These are phyloP conservation scores for Microctonus brassicae DNA, from an alignment of 2,888 invertebrate genomes.

Conservation along the genomic window DNA sequence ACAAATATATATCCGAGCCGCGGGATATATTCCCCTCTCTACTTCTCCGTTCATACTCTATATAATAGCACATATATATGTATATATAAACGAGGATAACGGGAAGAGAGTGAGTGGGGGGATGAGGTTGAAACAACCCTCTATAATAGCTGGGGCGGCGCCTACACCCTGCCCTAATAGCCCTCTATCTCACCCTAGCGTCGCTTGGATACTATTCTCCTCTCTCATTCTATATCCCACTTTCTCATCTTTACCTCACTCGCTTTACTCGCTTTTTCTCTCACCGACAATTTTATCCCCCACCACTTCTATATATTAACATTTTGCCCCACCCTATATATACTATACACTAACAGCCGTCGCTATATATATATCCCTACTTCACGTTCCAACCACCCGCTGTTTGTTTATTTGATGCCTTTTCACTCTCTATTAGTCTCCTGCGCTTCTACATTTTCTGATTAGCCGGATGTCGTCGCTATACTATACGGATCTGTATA, in stretches of 20 bases:
- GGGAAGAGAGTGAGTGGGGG: conserved; percentile 27
- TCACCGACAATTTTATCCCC: conserved; percentile 10
- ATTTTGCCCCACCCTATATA: conserved; percentile 24
- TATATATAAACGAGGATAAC: conserved; percentile 5
- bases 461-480: conserved; percentile 65
- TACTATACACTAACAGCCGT: conserved; percentile 16
- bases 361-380: conserved; percentile 31
- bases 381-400: conserved; percentile 47
- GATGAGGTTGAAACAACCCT: conserved; percentile 66
- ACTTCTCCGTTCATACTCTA: conserved; percentile 7
- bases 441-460: conserved; percentile 67
- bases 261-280: too few relatives aligned
- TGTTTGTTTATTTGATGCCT: conserved; percentile 70
- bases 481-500: too few relatives aligned
- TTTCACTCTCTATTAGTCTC: conserved; percentile 70
- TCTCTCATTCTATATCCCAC: conserved; percentile 43
- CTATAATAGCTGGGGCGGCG: conserved; percentile 69
- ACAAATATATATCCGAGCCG: conserved; percentile 17
- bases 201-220: conserved; percentile 51
- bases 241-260: conserved; percentile 26
- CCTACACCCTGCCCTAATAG: conserved; percentile 69
- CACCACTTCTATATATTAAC: conserved; percentile 15
- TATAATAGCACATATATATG: background rate
- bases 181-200: conserved; percentile 67
- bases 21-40: conserved; percentile 20